Base-by-base conservation (phyloP, 37 sponge, comb jelly and placozoan genomes). In the Cladorhizidae sp. region DNA sequence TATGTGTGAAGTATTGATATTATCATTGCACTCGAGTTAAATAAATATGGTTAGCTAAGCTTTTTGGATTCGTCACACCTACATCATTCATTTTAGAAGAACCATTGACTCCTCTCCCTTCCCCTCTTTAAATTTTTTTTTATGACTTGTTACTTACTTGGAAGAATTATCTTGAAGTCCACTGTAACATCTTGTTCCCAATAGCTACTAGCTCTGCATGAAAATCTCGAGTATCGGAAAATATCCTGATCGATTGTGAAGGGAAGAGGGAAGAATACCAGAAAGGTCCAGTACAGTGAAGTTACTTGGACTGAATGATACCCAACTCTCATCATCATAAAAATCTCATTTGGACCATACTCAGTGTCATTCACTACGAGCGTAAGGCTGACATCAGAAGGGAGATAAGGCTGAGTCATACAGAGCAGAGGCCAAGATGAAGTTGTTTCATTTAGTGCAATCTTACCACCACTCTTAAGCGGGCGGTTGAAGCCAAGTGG, bases 181-280 rank as follows among this genome's bases (percentile, higher is more conserved):
- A 65, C 67, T 17, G 32, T 33, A 2, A 33, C 67, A 65, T 65
- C 67, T 32, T 32, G 7, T 65, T 65, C 67, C 67, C 67, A 65
- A 25, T 32, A 65, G 36, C 67, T 65, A 31, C 17, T 31, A 14
- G 35, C 67, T 33, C 32, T 65, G 36, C 67, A 65, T 32, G 67
- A 65, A 31, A 65, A 32, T 32, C 32, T 65, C 5, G 67, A 26
- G 59, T 58, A 5, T 21, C 14, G 26, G 14, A 58, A 25, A 21
- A 26, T 3, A 6, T 58, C 17, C 26, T 5, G 8, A 18, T 12
- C 5, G 49, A 45, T 45, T 45, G 49, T 5, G 49, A 9, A 5
- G 8, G 9, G 9, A 12, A 9, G 49, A 12, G 49, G 49, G 9
- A 45, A 45, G 5, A 45, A 12, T 45, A 9, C 49, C 5, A 45